Evolutionary conservation across 2,113 vertebrate species (phyloP), one percentile per base, ranked within the genome.

Genomic region (Dipodomys spectabilis): DNA sequence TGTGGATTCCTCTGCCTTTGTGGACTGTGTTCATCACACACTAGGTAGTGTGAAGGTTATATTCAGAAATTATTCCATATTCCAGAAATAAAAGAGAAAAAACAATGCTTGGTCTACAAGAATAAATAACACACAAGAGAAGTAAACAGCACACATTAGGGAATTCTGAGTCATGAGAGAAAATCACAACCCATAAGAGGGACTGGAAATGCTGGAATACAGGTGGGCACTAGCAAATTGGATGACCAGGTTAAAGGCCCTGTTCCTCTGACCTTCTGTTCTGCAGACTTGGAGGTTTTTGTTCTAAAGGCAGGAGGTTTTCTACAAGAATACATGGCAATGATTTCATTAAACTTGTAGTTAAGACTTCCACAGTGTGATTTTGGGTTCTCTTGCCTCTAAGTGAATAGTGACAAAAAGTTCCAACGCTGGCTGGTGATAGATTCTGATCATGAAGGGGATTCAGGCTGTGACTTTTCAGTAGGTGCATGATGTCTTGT

Each of bases 61-160:
- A 19, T 23, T 1, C 3, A 91, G 20, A n/a, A 73, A 25, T 16
- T 20, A 53, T 68, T 3, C 0, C 20, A 12, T 9, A 69, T 44
- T 71, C 23, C 27, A 77, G 44, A 80, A 79, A 77, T 10, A 80
- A 94, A 84, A 35, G 22, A 69, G 28, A 5, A 86, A 68, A 77
- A 82, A 49, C 39, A 10, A 77, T 82, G 12, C 13, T 10, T 49
- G 1, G 2, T 5, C n/a, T 35, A 49, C 3, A 12, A 35, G 45
- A 45, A 64, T 82, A 73, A 72, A 22, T 53, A 49, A 69, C 53
- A 69, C 74, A 65, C 23, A 62, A 23, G 7, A 27, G 13, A 90
- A 39, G 7, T 49, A 69, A 57, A 1, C 44, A 67, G 49, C 19
- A 28, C 71, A 13, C 25, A 32, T 12, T 39, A 13, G 32, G 35